Evolutionary conservation across 2,113 vertebrate genomes (phyloP), one percentile per base, ranked within the genome.

Genomic region (Calidris pygmaea): DNA sequence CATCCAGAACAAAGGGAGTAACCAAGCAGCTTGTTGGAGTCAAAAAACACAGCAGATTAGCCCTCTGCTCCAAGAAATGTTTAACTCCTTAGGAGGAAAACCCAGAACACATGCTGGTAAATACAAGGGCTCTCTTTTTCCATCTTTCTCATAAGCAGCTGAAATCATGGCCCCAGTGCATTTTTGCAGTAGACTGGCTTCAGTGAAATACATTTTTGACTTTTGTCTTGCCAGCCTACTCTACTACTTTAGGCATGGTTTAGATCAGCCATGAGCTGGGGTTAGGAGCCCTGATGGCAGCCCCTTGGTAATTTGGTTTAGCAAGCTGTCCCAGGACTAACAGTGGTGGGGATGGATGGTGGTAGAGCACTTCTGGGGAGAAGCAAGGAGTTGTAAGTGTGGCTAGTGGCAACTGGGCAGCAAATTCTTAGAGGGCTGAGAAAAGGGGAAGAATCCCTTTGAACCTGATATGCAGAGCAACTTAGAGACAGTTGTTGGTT

Each of bases 1-100:
- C 83, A 87, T 45, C n/a, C 67, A 93, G 89, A 94, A 82, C 62
- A 96, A 93, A 95, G 71, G 20, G 52, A 85, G 26, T 37, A 83
- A 87, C 37, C 63, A 55, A 23, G 62, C 70, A 90, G n/a, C 45
- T 87, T 68, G 59, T 48, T 55, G 68, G 53, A 94, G 19, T 90
- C 43, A 86, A 86, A 95, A 89, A n/a, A 1, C 65, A 48, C 55
- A 37, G 35, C 73, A 92, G 90, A 88, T 56, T 71, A 83, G 67
- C 37, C 47, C 43, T 85, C 60, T 74, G 59, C 63, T 76, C 48
- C 0, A 3, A 88, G 88, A 88, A 91, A 77, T 3, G 1, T 84
- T 88, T 91, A 87, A 93, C 50, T 93, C 81, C 53, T 87, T 82
- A n/a, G 0, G 4, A 85, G n/a, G 52, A 50, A 92, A 90, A 41